A percentile compares a stretch with the other conserved stretches of the same genome.
Evolutionary conservation across 2,888 invertebrate genomes (phyloP).

Genomic region (Beris chalybata): DNA sequence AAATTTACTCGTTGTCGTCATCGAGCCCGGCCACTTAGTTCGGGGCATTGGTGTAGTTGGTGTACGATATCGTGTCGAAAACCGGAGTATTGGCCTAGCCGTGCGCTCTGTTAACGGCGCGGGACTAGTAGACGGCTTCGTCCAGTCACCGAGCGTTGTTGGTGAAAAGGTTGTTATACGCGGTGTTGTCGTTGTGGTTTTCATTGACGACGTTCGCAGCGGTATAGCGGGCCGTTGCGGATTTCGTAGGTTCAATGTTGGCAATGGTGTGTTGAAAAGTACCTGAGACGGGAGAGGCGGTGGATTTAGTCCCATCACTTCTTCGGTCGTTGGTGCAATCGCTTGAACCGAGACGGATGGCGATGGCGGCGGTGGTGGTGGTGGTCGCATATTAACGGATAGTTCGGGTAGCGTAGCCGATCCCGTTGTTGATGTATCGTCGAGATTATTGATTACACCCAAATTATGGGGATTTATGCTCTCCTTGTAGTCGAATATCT

Average conservation of each 20-base stretch:
- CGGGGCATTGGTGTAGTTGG: background rate
- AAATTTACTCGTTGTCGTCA: background rate
- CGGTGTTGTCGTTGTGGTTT: no score
- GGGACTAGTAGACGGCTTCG: no score
- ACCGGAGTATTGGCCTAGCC: background rate
- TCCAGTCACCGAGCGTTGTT: background rate
- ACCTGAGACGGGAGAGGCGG: slow-evolving; percentile 57
- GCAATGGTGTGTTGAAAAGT: slow-evolving; percentile 25
- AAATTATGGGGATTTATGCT: slow-evolving; percentile 45
- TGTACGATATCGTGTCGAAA: slow-evolving; percentile 1
- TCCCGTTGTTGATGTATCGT: background rate
- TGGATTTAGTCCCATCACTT: slow-evolving; percentile 62
- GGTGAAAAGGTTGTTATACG: background rate
- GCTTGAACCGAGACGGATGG: slow-evolving; percentile 26
- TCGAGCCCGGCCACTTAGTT: background rate
- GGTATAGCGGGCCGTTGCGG: background rate
- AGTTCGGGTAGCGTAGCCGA: slow-evolving; percentile 26
- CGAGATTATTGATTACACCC: slow-evolving; percentile 41
- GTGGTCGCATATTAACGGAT: slow-evolving; percentile 51
- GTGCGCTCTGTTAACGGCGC: background rate
- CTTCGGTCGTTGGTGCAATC: slow-evolving; percentile 45
- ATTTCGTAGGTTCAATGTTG: background rate
- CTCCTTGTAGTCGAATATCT: slow-evolving; percentile 47
- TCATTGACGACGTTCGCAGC: background rate
- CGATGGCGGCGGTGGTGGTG: slow-evolving; percentile 54